Evolutionary conservation across 2,888 invertebrate species (phyloP), one percentile per base, ranked within the genome.

Genomic region (Bedellia somnulentella): DNA sequence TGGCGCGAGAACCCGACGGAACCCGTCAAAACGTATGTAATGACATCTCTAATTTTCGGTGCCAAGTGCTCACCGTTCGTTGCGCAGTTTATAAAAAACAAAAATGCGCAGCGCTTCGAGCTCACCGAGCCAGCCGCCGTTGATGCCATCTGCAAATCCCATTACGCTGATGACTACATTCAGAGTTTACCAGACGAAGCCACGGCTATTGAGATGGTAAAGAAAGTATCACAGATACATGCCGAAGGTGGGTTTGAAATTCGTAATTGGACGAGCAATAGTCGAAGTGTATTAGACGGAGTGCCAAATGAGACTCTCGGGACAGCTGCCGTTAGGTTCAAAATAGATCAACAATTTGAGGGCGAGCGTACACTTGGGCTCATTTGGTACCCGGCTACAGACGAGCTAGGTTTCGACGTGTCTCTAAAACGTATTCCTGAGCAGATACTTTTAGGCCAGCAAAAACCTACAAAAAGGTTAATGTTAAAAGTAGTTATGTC

Each of bases 91-190:
- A 33, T 43, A 6, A 42, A 41, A 34, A 42, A 44, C 29, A 42
- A 38, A 15, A 42, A 42, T 31, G 43, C 43, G 0, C 8, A 8
- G n/a, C 17, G 22, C 2, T 39, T 17, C 26, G 30, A 36, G 10
- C 29, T 33, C 15, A 13, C 28, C 3, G 8, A 23, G 18, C 40
- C 40, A 1, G 28, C 21, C 10, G 39, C 43, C 1, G 40, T 35
- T 0, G 15, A 27, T 6, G 41, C 41, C 2, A 42, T 43, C 5
- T 10, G 9, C 1, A 32, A 37, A 1, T 18, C 29, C 2, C 42
- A 42, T 15, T 44, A 41, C 8, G 34, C 42, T 32, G 43, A 44
- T 23, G 45, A 45, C 18, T 45, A 40, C 27, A 37, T 46, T 15
- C 38, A 43, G 10, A 40, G 42, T 16, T 1, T 37, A 11, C 24